Conservation (phyloP, 2,113 vertebrate species). For the Stigmatopora argus region DNA sequence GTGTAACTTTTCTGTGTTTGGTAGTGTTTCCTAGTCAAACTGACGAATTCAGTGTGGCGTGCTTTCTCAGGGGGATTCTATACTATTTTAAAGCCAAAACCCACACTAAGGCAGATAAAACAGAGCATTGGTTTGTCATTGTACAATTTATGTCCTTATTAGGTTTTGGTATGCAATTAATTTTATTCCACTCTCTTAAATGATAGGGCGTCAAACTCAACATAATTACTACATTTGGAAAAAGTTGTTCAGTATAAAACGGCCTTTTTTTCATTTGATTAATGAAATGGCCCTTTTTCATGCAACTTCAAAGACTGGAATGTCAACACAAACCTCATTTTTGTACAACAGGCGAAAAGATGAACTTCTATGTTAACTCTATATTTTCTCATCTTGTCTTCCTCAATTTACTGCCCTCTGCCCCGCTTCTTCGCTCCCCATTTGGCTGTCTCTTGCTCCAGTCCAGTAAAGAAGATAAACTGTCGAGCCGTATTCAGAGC, state of each 20-base stretch:
- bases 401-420: background rate
- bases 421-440: slow-evolving; percentile 7
- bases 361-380: slow-evolving; percentile 2
- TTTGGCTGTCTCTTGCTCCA: slow-evolving; percentile 54
- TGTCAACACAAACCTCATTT: background rate
- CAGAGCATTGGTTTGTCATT: background rate
- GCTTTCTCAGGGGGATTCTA: background rate
- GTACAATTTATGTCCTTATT: background rate
- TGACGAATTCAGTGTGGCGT: background rate
- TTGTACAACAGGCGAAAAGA: background rate
- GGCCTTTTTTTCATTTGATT: no score
- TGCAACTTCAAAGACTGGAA: background rate
- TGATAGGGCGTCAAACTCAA: background rate
- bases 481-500: slow-evolving; percentile 97
- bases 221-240: background rate
- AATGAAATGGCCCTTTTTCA: background rate
- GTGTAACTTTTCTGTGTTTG: background rate
- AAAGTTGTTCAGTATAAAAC: background rate
- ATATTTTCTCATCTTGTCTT: background rate
- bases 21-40: background rate
- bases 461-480: slow-evolving; percentile 96
- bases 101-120: background rate
- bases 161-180: background rate
- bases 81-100: background rate
- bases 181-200: background rate